Conservation (phyloP, 2,888 invertebrate species). For the Hydroisotoma schaefferi region DNA sequence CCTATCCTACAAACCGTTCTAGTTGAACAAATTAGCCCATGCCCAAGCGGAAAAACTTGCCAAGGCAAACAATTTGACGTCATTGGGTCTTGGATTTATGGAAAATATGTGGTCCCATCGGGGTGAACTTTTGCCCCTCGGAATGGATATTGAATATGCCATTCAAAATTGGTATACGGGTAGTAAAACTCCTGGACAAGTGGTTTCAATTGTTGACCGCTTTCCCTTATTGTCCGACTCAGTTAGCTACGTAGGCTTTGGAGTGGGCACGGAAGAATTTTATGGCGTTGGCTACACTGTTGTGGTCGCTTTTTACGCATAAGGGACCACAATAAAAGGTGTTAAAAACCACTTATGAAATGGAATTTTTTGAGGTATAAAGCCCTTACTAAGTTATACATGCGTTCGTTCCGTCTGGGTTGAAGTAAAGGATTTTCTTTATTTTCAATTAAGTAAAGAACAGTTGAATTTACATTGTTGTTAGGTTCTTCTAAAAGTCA, state of each 20-base stretch:
- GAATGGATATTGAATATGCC: conserved; percentile 34
- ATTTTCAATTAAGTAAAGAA: too few relatives aligned
- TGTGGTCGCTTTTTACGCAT: conserved; percentile 29
- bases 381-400: too few relatives aligned
- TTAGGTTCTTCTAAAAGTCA: too few relatives aligned
- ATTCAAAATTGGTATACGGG: conserved; percentile 41
- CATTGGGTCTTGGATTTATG: conserved; percentile 22
- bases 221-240: conserved; percentile 17
- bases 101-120: conserved; percentile 38
- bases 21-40: conserved; percentile 43
- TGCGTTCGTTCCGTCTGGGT: too few relatives aligned
- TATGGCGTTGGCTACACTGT: conserved; percentile 26
- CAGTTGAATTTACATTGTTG: too few relatives aligned
- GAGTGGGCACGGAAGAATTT: conserved; percentile 27
- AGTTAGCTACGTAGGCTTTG: conserved; percentile 28
- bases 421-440: too few relatives aligned
- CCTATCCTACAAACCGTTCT: too few relatives aligned
- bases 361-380: conserved; percentile 5
- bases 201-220: conserved; percentile 21
- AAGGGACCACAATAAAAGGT: background rate
- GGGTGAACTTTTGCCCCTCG: conserved; percentile 36
- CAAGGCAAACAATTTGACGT: conserved; percentile 11
- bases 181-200: conserved; percentile 29
- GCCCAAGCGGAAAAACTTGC: conserved; percentile 39
- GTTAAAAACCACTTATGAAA: background rate